Evolutionary conservation across 2,797 vertebrate species (phyloP), one percentile per base, ranked within the genome.

Genomic region (Austrolebias charrua): DNA sequence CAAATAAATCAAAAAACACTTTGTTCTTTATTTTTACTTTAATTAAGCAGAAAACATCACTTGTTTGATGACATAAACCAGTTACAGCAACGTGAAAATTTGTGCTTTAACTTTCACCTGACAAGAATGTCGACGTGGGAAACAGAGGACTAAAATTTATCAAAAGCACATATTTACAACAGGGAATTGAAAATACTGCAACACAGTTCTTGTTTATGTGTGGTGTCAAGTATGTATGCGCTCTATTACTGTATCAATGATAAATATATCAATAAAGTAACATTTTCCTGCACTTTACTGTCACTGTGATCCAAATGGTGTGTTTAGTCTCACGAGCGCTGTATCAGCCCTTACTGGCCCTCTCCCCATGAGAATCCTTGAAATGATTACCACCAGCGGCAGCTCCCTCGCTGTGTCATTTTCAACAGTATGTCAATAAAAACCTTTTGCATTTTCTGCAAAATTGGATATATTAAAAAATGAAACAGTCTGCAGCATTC

Each of bases 1-100:
- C 6, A 33, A 33, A 33, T 33, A 6, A 33, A 33, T 33, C 31
- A 33, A 33, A 33, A 33, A 9, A 4, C 31, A 18, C 15, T 49
- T 66, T 78, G 67, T 13, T 71, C 70, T 5, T 40, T 6, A 46
- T 67, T 81, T 80, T 70, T 69, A 6, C 6, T 89, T 89, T 86
- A 88, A 81, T 90, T 80, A 86, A 79, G 76, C 70, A 73, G 70
- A 87, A 85, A 88, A 74, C 65, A 66, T 77, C 78, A 86, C 77
- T 82, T 8, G 48, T 79, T 82, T 73, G 48, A 81, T 83, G 84
- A 73, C 73, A 87, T 85, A 79, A 59, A 84, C 84, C 59, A 48
- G 49, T 84, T 69, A 83, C 76, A 75, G 73, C 59, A 75, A 84
- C 72, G 83, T 79, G 75, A 73, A 82, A 82, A 86, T 24, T 1